These are phyloP conservation scores for Caenorhabditis drosophilae DNA, from an alignment of 2,888 invertebrate species.

Conservation along the genomic window DNA sequence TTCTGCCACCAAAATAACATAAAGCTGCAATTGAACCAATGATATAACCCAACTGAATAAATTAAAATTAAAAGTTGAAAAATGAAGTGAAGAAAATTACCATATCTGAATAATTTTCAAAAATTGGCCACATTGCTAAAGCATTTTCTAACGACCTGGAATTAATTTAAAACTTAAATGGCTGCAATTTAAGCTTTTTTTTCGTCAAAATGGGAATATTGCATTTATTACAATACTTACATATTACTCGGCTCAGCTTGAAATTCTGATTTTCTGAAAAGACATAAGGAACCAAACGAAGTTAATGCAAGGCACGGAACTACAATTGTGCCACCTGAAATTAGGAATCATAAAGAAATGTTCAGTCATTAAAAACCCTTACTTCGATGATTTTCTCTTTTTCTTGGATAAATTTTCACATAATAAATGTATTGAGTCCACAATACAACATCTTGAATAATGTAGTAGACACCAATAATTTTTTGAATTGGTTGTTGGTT, in stretches of 20 bases:
- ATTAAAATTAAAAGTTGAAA: too few species aligned
- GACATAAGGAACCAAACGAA: conserved; percentile 39
- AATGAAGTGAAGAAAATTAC: too few species aligned
- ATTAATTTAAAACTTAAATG: too few species aligned
- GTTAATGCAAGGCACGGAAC: conserved; percentile 55
- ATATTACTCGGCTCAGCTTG: too few species aligned
- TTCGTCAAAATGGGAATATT: too few species aligned
- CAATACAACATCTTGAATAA: conserved; percentile 62
- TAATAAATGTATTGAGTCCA: conserved; percentile 66
- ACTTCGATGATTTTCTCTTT: conserved; percentile 11
- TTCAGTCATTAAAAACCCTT: neutral
- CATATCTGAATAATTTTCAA: conserved; percentile 63
- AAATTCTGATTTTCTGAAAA: conserved; percentile 9
- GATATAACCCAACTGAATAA: too few species aligned
- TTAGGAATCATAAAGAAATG: neutral
- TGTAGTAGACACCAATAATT: conserved; percentile 68
- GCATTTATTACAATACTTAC: too few species aligned
- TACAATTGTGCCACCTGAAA: conserved; percentile 52
- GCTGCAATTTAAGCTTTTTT: too few species aligned
- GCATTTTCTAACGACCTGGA: conserved; percentile 21
- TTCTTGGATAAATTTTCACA: conserved; percentile 36
- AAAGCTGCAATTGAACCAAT: conserved; percentile 68
- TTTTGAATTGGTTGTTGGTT: conserved; percentile 68
- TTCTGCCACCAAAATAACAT: conserved; percentile 68
- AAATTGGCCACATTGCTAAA: conserved; percentile 60